Conservation (phyloP, 2,888 invertebrate species). For the Drosophila macrospina region DNA sequence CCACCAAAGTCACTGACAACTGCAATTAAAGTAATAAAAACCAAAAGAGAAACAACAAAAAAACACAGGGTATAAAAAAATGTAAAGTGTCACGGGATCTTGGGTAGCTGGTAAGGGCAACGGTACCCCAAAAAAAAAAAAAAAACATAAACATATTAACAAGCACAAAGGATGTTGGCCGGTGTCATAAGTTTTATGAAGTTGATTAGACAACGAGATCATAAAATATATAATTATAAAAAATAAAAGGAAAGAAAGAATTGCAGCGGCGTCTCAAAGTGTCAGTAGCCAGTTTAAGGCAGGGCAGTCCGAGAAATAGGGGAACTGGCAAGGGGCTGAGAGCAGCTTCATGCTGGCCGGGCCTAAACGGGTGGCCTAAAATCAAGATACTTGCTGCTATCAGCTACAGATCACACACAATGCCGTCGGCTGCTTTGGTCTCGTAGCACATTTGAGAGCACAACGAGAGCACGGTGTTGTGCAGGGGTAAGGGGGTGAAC, state of each 20-base stretch:
- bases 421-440: constrained; percentile 50
- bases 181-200: constrained; percentile 61
- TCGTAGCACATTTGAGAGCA: no score
- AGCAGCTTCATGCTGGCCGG: constrained; percentile 3
- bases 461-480: no score
- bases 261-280: constrained; percentile 47
- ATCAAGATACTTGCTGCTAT: constrained; percentile 25
- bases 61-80: no score
- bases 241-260: background rate
- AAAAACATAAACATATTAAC: background rate
- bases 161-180: constrained; percentile 39
- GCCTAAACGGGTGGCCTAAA: constrained; percentile 54
- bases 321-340: background rate
- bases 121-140: constrained; percentile 42
- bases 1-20: constrained; percentile 38
- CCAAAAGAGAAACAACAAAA: no score
- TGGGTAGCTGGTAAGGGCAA: background rate
- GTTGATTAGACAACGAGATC: constrained; percentile 43
- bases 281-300: constrained; percentile 13
- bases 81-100: constrained; percentile 17
- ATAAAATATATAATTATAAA: constrained; percentile 28
- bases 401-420: constrained; percentile 22
- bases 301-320: background rate
- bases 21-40: constrained; percentile 6
- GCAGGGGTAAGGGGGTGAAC: background rate